Evolutionary conservation across 2,113 vertebrate species (phyloP), one percentile per base, ranked within the genome.

Genomic region (Carassius carassius): DNA sequence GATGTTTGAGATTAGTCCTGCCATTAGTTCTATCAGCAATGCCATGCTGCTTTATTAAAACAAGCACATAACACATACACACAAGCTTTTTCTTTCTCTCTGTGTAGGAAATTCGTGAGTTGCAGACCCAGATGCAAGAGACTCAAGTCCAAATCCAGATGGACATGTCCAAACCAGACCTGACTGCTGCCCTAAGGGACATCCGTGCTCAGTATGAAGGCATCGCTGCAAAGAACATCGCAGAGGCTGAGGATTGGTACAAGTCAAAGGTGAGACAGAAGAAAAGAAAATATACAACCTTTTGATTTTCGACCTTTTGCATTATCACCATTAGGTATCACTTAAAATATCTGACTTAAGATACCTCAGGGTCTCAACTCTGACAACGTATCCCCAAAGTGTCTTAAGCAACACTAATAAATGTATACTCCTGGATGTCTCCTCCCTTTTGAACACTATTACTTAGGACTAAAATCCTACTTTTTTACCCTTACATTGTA

Each of bases 191-290:
- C 0, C 95, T 99, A 89, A 90, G 96, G 32, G 98, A 99, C 89
- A 99, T 99, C 92, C 94, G 98, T 1, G 91, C 96, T 25, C 98
- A 99, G 92, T 99, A 99, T 0, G 98, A 99, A 88, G 95, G 90
- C 92, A 99, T 99, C 0, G 97, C 98, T 0, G 97, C 98, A 89
- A 98, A 98, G 95, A 99, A 99, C 92, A 97, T 99, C 0, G 86
- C 95, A 0, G 97, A 99, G 90, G 98, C 98, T 0, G 98, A 99
- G 86, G 97, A 98, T 47, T 99, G 98, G 98, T 99, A 98, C 92
- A 99, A 98, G 89, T 99, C 98, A 8, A 99, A 99, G 96, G 98
- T 99, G 65, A 78, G 16, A 44, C 9, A 79, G 51, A 72, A 51
- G 16, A 69, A 73, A 4, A n/a, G 0, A 5, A 60, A 60, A 19